These are phyloP conservation scores for Diarsia mendica DNA, from an alignment of 2,888 invertebrate species.

Conservation along the genomic window DNA sequence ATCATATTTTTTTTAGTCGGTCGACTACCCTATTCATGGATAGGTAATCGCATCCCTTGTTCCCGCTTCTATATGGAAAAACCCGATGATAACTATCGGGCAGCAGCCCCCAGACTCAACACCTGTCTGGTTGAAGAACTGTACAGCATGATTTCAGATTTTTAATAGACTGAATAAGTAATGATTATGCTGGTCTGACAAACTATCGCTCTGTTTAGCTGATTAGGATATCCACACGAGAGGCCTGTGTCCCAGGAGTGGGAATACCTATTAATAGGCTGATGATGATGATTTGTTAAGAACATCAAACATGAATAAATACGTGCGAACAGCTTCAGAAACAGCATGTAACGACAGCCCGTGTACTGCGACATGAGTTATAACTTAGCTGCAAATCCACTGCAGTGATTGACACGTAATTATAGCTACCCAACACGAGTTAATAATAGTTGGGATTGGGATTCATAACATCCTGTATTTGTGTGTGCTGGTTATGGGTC, in stretches of 20 bases:
- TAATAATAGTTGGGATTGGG: constrained; percentile 34
- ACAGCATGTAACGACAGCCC: constrained; percentile 22
- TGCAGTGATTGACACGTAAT: constrained; percentile 48
- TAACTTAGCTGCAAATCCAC: constrained; percentile 23
- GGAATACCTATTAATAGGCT: no score
- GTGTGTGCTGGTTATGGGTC: constrained; percentile 8
- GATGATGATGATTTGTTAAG: neutral
- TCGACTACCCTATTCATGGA: no score
- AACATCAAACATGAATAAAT: constrained; percentile 46
- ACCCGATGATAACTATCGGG: no score
- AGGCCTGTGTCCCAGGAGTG: no score
- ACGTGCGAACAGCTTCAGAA: constrained; percentile 45
- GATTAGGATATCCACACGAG: neutral
- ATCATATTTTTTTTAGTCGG: no score
- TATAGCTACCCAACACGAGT: constrained; percentile 32
- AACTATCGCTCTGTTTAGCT: neutral
- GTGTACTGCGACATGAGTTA: constrained; percentile 38
- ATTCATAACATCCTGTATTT: constrained; percentile 37
- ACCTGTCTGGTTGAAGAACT: no score
- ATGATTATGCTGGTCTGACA: no score
- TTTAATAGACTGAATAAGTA: no score
- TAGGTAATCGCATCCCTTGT: no score
- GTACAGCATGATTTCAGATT: no score
- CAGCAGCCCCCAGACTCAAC: no score
- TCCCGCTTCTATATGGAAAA: no score